Percentiles rank a stretch among this genome's conserved stretches.
phyloP scores from a whole-genome alignment of 1,140 invertebrate species.

The Anthonomus grandis region DNA sequence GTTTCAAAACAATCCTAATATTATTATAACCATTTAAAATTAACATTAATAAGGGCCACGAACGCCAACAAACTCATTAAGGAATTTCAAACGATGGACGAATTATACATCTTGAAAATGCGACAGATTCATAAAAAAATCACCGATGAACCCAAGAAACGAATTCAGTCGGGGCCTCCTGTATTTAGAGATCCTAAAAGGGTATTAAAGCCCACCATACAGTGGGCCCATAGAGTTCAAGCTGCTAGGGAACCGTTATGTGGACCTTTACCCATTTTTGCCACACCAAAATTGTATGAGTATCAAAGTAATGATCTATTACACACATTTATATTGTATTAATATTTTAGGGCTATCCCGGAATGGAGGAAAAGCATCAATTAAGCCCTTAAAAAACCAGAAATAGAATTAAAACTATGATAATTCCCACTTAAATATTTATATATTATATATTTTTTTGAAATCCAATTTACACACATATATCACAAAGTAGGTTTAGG shows the following conservation, averaged over 20 bases:
- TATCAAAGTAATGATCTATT: slow-evolving; percentile 9
- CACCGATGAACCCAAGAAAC: slow-evolving; percentile 6
- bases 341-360: slow-evolving; percentile 33
- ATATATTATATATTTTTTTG: too few species aligned
- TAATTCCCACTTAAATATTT: too few species aligned
- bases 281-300: slow-evolving; percentile 35
- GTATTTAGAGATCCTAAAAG: slow-evolving; percentile 37
- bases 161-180: slow-evolving; percentile 27
- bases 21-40: background rate
- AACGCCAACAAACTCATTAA: slow-evolving; percentile 42
- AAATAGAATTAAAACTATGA: too few species aligned
- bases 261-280: slow-evolving; percentile 17
- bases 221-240: slow-evolving; percentile 37
- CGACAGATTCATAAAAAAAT: slow-evolving; percentile 24
- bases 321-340: slow-evolving; percentile 2
- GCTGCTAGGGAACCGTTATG: slow-evolving; percentile 4
- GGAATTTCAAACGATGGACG: slow-evolving; percentile 41
- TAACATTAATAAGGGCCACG: slow-evolving; percentile 20
- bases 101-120: slow-evolving; percentile 35
- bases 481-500: too few species aligned
- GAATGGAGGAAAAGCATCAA: slow-evolving; percentile 39
- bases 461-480: too few species aligned
- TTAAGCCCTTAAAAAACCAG: too few species aligned
- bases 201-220: slow-evolving; percentile 40
- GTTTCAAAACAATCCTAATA: background rate